These are phyloP conservation scores for Xiphydria camelus DNA, from an alignment of 2,888 invertebrate genomes.

Conservation along the genomic window DNA sequence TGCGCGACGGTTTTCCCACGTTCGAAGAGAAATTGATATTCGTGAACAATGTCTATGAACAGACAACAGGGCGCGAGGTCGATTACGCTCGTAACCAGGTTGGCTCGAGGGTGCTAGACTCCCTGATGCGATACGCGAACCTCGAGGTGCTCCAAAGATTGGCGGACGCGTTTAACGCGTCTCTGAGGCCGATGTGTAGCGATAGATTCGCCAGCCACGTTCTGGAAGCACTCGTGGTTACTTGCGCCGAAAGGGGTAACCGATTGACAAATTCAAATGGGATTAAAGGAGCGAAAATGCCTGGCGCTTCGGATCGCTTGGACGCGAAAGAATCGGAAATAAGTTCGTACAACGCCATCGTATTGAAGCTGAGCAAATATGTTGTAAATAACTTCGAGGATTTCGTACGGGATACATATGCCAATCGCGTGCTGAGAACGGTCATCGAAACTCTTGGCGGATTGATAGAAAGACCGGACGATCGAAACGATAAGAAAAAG, in stretches of 20 bases:
- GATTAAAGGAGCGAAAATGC: conserved; percentile 13
- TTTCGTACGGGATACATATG: conserved; percentile 77
- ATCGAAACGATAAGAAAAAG: conserved; percentile 22
- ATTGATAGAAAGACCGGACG: conserved; percentile 56
- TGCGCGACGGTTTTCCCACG: conserved; percentile 68
- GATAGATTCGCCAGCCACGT: conserved; percentile 82
- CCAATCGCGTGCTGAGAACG: conserved; percentile 76
- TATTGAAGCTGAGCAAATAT: conserved; percentile 74
- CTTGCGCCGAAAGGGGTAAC: conserved; percentile 63
- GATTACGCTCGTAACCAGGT: conserved; percentile 78
- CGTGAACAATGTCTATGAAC: conserved; percentile 75
- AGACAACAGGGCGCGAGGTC: conserved; percentile 72
- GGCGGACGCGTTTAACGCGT: conserved; percentile 66
- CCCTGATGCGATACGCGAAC: conserved; percentile 71
- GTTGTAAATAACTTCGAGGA: conserved; percentile 84
- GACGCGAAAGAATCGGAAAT: conserved; percentile 34
- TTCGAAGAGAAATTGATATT: conserved; percentile 75
- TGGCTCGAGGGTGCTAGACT: conserved; percentile 76
- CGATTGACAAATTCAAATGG: conserved; percentile 54
- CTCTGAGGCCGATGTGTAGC: conserved; percentile 71
- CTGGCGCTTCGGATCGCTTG: conserved; percentile 10
- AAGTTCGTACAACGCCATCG: conserved; percentile 66
- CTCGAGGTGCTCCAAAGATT: conserved; percentile 67
- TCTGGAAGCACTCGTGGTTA: conserved; percentile 69
- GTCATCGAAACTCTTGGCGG: conserved; percentile 73